A percentile compares a stretch with the other conserved stretches of the same genome.
These are phyloP conservation scores for Crossocerus cetratus DNA, from an alignment of 2,888 invertebrate genomes.

Conservation along the genomic window DNA sequence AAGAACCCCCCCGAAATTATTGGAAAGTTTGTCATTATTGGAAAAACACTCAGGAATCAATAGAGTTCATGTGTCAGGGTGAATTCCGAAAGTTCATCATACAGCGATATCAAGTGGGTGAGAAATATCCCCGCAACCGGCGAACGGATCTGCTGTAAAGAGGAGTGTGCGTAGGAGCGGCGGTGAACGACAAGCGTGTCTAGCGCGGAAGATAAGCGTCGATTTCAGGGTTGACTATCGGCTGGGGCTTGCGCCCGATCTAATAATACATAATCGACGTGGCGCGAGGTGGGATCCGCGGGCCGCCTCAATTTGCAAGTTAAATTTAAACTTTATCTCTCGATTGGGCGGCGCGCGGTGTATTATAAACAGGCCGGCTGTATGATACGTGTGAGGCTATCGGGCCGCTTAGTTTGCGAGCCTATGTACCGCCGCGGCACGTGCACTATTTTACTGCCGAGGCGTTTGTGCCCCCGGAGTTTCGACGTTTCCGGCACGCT, in stretches of 20 bases:
- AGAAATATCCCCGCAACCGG: too few species aligned
- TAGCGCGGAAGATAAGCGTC: neutral
- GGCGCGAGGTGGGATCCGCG: slow-evolving; percentile 12
- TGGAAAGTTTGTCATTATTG: too few species aligned
- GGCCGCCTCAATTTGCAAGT: neutral
- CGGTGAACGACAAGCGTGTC: too few species aligned
- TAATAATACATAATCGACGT: slow-evolving; percentile 20
- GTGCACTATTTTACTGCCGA: slow-evolving; percentile 2
- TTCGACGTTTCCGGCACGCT: too few species aligned
- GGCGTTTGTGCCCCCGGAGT: too few species aligned
- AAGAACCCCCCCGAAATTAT: too few species aligned
- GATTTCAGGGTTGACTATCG: slow-evolving; percentile 14
- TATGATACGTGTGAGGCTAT: neutral
- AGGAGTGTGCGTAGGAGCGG: too few species aligned
- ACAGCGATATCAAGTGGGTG: too few species aligned
- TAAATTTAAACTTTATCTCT: slow-evolving; percentile 32
- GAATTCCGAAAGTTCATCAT: too few species aligned
- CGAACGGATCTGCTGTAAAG: too few species aligned
- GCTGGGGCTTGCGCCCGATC: neutral
- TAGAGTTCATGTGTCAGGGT: too few species aligned
- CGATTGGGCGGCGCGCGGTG: slow-evolving; percentile 12
- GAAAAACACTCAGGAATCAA: too few species aligned
- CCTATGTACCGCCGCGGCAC: slow-evolving; percentile 2
- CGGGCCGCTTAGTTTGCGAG: neutral
- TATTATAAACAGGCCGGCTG: slow-evolving; percentile 8